phyloP scores from a whole-genome alignment of 2,888 invertebrate species.

The Oegoconia quadripuncta region DNA sequence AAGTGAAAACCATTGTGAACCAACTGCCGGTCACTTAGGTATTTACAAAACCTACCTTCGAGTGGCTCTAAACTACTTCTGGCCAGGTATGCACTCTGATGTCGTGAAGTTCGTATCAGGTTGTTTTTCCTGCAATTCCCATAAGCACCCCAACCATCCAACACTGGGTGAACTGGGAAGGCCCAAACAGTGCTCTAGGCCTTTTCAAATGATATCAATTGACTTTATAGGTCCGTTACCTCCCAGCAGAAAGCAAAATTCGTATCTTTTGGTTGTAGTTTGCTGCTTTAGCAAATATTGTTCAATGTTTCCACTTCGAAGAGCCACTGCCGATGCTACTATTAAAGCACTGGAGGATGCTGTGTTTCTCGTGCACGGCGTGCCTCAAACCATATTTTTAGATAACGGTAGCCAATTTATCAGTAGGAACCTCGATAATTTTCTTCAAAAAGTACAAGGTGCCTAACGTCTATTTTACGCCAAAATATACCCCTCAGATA shows the following conservation, averaged over 20 bases:
- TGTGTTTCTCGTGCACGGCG: slow-evolving; percentile 8
- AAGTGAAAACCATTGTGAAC: slow-evolving; percentile 19
- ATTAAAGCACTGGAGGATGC: slow-evolving; percentile 9
- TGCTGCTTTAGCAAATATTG: slow-evolving; percentile 26
- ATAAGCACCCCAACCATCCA: slow-evolving; percentile 9
- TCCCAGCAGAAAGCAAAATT: slow-evolving; percentile 11
- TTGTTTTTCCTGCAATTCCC: slow-evolving; percentile 3
- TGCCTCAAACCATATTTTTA: slow-evolving; percentile 3
- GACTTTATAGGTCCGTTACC: slow-evolving; percentile 28
- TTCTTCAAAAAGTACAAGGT: slow-evolving; percentile 8
- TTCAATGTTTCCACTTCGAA: slow-evolving; percentile 17
- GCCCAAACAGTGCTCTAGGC: slow-evolving; percentile 22
- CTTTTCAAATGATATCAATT: slow-evolving; percentile 23
- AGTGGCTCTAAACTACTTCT: slow-evolving; percentile 12
- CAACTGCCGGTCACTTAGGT: slow-evolving; percentile 21
- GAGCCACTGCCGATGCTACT: slow-evolving; percentile 16
- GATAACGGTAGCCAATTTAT: slow-evolving; percentile 8
- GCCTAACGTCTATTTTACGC: slow-evolving; percentile 3
- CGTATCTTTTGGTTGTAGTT: slow-evolving; percentile 17
- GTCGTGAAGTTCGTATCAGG: slow-evolving; percentile 13
- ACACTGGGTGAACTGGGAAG: slow-evolving; percentile 22
- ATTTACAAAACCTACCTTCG: slow-evolving; percentile 26
- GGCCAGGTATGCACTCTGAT: slow-evolving; percentile 22
- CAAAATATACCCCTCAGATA: slow-evolving; percentile 4
- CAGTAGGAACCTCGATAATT: neutral